Conservation (phyloP, 2,888 invertebrate species). For the Bombylius discolor region DNA sequence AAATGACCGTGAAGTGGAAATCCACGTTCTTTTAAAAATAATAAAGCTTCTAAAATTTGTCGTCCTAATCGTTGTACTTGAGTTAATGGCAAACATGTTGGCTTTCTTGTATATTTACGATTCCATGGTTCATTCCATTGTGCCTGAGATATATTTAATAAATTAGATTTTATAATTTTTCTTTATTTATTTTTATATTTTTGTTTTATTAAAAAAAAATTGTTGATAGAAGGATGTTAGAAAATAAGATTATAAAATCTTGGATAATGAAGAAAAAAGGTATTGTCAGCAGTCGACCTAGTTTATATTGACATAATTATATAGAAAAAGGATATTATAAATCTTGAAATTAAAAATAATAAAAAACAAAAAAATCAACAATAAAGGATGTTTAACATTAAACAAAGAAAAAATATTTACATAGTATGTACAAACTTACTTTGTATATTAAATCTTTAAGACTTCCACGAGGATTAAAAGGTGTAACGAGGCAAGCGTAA, state of each 20-base stretch:
- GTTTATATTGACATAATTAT: no score
- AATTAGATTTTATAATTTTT: slow-evolving; percentile 3
- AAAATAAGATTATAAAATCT: no score
- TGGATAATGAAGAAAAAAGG: no score
- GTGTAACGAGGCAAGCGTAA: slow-evolving; percentile 63
- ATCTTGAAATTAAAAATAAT: no score
- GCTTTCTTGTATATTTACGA: slow-evolving; percentile 57
- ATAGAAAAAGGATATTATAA: no score
- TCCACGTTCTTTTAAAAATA: slow-evolving; percentile 74
- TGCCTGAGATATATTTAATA: slow-evolving; percentile 40
- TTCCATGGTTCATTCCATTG: slow-evolving; percentile 70
- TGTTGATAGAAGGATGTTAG: no score
- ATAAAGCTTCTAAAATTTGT: slow-evolving; percentile 73
- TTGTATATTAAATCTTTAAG: slow-evolving; percentile 82
- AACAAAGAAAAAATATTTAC: no score
- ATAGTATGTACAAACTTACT: slow-evolving; percentile 40
- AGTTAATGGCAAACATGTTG: slow-evolving; percentile 57
- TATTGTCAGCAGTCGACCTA: no score
- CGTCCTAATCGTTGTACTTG: slow-evolving; percentile 78
- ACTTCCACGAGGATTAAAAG: slow-evolving; percentile 72
- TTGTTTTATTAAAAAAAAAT: no score
- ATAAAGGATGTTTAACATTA: no score
- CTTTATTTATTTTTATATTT: no score
- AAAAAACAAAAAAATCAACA: no score
- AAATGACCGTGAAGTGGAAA: slow-evolving; percentile 78